Conservation (phyloP, 1,140 invertebrate species). For the Bactericera cockerelli region DNA sequence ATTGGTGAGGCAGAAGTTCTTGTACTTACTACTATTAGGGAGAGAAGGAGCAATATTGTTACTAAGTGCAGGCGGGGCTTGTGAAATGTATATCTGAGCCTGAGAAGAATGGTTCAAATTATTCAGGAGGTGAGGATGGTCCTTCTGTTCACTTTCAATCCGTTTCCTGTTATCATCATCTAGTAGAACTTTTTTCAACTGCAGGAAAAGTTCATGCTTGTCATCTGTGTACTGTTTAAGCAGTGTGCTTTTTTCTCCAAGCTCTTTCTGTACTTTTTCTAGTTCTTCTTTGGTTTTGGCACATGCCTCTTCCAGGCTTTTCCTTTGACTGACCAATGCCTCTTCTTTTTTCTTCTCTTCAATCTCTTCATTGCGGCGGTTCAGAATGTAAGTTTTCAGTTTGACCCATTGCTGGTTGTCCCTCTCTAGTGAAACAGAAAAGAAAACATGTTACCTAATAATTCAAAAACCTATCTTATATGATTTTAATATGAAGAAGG, state of each 20-base stretch:
- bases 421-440: too few relatives aligned
- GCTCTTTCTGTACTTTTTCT: not conserved
- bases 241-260: not conserved
- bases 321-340: not conserved
- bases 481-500: too few relatives aligned
- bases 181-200: slow-evolving; percentile 83
- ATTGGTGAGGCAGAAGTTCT: too few relatives aligned
- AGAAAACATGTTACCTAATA: too few relatives aligned
- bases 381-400: slow-evolving; percentile 7
- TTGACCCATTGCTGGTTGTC: not conserved
- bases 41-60: not conserved
- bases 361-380: not conserved
- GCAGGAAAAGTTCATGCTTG: slow-evolving; percentile 83
- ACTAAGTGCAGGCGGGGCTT: not conserved
- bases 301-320: not conserved
- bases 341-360: not conserved
- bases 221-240: slow-evolving; percentile 38
- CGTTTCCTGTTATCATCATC: slow-evolving; percentile 78
- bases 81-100: not conserved
- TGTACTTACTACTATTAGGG: not conserved
- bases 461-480: too few relatives aligned
- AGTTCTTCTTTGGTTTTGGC: not conserved
- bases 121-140: not conserved
- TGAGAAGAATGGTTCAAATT: not conserved
- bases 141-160: not conserved